These are phyloP conservation scores for Zoanthus sociatus DNA, from an alignment of 92 coral and sea anemone species.

Conservation along the genomic window DNA sequence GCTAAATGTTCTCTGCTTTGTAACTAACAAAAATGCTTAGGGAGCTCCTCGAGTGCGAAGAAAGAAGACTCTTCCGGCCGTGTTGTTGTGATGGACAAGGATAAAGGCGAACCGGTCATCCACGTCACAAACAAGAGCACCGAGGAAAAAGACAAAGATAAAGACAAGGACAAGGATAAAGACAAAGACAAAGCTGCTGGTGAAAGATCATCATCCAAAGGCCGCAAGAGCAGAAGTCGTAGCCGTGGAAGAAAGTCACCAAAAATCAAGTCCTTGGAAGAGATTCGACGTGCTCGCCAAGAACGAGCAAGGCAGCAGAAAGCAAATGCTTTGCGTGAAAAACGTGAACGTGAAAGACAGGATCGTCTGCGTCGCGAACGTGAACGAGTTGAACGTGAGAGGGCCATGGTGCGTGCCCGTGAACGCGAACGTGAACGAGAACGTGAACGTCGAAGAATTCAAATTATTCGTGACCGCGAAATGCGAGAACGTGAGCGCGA, in stretches of 20 bases:
- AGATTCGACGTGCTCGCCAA: conserved; percentile 86
- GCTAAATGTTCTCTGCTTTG: conserved; percentile 48
- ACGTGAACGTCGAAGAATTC: conserved; percentile 90
- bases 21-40: conserved; percentile 44
- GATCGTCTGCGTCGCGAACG: conserved; percentile 93
- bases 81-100: conserved; percentile 65
- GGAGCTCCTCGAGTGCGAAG: conserved; percentile 38
- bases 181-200: conserved; percentile 36
- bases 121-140: conserved; percentile 61
- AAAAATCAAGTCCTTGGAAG: conserved; percentile 89
- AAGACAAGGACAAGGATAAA: conserved; percentile 44
- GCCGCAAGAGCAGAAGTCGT: conserved; percentile 64
- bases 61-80: conserved; percentile 60
- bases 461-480: conserved; percentile 88
- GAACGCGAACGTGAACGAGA: conserved; percentile 93
- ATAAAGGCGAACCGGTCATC: conserved; percentile 69
- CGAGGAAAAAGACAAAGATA: conserved; percentile 73
- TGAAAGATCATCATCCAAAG: conserved; percentile 49
- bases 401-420: conserved; percentile 88
- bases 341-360: conserved; percentile 93
- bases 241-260: conserved; percentile 70
- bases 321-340: conserved; percentile 83
- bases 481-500: conserved; percentile 89
- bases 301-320: conserved; percentile 85
- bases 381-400: conserved; percentile 95